phyloP scores from a whole-genome alignment of 2,113 vertebrate species.

The Odontophorus gujanensis region DNA sequence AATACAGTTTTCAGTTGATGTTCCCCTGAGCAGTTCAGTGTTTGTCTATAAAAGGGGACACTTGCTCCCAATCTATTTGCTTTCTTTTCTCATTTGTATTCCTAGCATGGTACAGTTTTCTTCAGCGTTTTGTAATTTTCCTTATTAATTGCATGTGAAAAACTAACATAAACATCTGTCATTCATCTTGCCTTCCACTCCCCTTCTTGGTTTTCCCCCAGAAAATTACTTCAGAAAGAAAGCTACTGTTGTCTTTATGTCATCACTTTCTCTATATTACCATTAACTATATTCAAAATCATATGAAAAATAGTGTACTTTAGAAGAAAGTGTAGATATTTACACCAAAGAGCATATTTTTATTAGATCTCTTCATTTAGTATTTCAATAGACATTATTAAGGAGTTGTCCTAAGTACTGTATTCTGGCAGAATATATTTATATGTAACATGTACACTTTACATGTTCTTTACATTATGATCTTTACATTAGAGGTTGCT shows the following conservation, averaged over 20 bases:
- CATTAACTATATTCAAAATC: background rate
- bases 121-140: background rate
- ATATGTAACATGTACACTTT: background rate
- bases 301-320: slow-evolving; percentile 6
- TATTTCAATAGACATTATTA: background rate
- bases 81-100: background rate
- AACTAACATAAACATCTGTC: background rate
- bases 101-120: background rate
- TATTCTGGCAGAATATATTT: background rate
- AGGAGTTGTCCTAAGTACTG: background rate
- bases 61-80: background rate
- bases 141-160: background rate
- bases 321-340: background rate
- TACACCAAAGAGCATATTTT: slow-evolving; percentile 7
- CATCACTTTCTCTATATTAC: background rate
- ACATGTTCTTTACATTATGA: background rate
- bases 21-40: background rate
- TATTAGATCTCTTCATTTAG: background rate
- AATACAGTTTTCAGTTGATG: background rate
- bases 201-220: background rate
- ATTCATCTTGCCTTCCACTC: background rate
- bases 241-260: background rate
- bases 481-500: background rate
- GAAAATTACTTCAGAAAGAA: background rate
- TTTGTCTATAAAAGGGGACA: background rate